These are phyloP conservation scores for Euleptes europaea DNA, from an alignment of 2,113 vertebrate species.

Conservation along the genomic window DNA sequence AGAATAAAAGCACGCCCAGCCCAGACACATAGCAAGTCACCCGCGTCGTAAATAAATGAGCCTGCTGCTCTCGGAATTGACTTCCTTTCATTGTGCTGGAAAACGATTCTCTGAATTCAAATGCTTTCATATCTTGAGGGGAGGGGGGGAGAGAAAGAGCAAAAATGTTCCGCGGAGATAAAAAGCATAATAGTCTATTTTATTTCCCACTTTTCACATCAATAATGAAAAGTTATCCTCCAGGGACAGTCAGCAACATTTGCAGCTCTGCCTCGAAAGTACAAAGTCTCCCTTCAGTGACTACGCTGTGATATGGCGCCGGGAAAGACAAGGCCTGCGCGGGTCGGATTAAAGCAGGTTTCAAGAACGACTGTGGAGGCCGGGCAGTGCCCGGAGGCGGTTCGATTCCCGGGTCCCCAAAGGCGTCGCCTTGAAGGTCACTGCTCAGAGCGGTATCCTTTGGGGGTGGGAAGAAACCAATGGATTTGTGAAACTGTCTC, in stretches of 20 bases:
- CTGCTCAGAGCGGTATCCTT: constrained; percentile 19
- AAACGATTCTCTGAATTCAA: constrained; percentile 37
- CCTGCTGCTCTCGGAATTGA: constrained; percentile 47
- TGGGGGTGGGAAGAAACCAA: constrained; percentile 2
- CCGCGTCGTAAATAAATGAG: constrained; percentile 32
- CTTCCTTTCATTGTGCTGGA: constrained; percentile 17
- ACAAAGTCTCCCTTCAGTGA: neutral
- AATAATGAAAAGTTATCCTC: constrained; percentile 57
- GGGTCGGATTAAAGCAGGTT: constrained; percentile 16
- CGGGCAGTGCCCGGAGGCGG: constrained; percentile 13
- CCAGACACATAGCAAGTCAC: constrained; percentile 34
- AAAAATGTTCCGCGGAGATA: constrained; percentile 46
- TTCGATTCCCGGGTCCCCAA: neutral
- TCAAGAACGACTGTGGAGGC: constrained; percentile 29
- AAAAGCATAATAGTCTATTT: constrained; percentile 55
- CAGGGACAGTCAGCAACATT: constrained; percentile 34
- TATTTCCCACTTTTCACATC: constrained; percentile 66
- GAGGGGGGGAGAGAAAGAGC: neutral
- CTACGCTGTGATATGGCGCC: neutral
- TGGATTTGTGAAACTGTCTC: neutral
- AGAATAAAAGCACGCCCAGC: constrained; percentile 20
- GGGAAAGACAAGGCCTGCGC: neutral
- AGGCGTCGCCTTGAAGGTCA: constrained; percentile 1
- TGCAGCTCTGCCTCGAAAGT: constrained; percentile 20
- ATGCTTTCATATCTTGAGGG: constrained; percentile 32